These are phyloP conservation scores for Antennarius maculatus DNA, from an alignment of 2,797 vertebrate genomes.

Conservation along the genomic window DNA sequence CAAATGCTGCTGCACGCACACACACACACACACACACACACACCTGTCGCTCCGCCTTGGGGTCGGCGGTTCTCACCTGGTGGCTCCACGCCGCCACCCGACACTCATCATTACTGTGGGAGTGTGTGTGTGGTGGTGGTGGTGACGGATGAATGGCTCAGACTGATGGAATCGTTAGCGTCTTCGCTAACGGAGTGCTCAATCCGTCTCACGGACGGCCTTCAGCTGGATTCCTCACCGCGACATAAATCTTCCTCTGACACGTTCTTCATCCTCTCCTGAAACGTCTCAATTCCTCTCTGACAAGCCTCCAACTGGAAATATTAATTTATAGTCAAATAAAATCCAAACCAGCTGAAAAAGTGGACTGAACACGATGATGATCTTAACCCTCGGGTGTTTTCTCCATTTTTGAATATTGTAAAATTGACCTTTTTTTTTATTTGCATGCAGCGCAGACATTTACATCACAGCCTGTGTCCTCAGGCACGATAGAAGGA, in stretches of 20 bases:
- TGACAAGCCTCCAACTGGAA: conserved; percentile 36
- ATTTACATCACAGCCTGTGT: too few species aligned
- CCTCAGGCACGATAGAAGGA: too few species aligned
- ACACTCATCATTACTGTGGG: conserved; percentile 61
- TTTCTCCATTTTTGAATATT: too few species aligned
- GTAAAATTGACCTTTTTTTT: too few species aligned
- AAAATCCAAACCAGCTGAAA: too few species aligned
- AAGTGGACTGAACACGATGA: too few species aligned
- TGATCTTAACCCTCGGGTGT: too few species aligned
- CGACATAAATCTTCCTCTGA: conserved; percentile 54
- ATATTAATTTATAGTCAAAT: neutral
- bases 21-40: conserved; percentile 54
- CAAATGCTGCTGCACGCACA: conserved; percentile 64
- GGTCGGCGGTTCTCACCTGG: conserved; percentile 35
- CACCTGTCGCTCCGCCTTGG: conserved; percentile 63
- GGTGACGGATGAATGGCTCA: conserved; percentile 36
- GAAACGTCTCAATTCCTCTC: conserved; percentile 44
- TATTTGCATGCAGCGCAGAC: too few species aligned
- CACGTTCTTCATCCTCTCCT: conserved; percentile 16
- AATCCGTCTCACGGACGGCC: conserved; percentile 28
- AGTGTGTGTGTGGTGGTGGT: conserved; percentile 41
- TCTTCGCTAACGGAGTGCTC: conserved; percentile 44
- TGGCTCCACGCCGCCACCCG: conserved; percentile 47
- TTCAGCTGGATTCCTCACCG: conserved; percentile 57
- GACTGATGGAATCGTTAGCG: conserved; percentile 53